Evolutionary conservation across 2,797 vertebrate species (phyloP), one percentile per base, ranked within the genome.

Genomic region (Heteromormyrus szaboi): DNA sequence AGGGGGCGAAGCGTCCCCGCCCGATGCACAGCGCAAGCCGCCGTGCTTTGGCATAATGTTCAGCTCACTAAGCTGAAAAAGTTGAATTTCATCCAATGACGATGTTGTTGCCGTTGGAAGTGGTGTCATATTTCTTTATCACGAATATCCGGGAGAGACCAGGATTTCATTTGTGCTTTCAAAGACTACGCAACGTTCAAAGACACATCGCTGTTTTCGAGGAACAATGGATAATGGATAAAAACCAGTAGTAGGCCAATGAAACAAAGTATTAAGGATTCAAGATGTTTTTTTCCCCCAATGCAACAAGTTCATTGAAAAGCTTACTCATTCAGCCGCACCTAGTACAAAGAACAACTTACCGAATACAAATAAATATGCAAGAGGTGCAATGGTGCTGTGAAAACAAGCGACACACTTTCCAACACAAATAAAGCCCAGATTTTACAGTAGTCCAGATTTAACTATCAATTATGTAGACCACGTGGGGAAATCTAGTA

Each of bases 41-140:
- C 50, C 53, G 68, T 81, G n/a, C 85, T 51, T 29, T 41, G 51
- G 79, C 50, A 81, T 81, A 44, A 46, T 51, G 29, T 85, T 17
- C 72, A 79, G 50, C 37, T 50, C 85, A 59, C 90, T 72, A 85
- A 90, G 90, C 56, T 89, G 51, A 83, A 59, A 83, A 83, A 22
- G 51, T 22, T 84, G 51, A 84, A 46, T 48, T 84, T 86, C 50
- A 37, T 86, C 46, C 25, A 86, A 37, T 41, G 54, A 33, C 5
- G 59, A 79, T 50, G 33, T 19, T 22, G 62, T 19, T 86, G 65
- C 29, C 7, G 22, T 53, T 65, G 54, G 29, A 50, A 50, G 44
- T 29, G 29, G 59, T 86, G 4, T 25, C 44, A n/a, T 53, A 22
- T 51, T 22, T 59, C 25, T 68, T 85, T 51, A 53, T 86, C 81